Percentiles rank a stretch among this genome's conserved stretches.
phyloP scores from a whole-genome alignment of 2,888 invertebrate genomes.

The Sericinus montela region DNA sequence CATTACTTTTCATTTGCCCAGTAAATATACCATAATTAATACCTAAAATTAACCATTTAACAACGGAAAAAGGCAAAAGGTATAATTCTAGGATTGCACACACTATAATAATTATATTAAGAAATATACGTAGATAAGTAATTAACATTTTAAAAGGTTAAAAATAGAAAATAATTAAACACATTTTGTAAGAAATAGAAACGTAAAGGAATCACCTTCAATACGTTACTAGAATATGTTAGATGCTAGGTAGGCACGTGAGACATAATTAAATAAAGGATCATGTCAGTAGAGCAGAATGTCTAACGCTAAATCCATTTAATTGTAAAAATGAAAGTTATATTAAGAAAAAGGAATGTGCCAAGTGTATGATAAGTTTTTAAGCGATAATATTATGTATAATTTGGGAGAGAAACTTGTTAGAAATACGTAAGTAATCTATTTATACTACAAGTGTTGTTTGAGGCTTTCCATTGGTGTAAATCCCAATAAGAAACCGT shows the following conservation, averaged over 20 bases:
- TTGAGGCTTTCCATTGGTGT: no score
- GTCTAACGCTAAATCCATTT: neutral
- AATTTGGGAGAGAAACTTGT: no score
- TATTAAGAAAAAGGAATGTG: no score
- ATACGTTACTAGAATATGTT: constrained; percentile 5
- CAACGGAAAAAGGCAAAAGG: constrained; percentile 41
- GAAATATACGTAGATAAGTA: constrained; percentile 28
- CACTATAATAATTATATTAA: constrained; percentile 39
- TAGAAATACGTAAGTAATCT: no score
- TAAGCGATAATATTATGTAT: no score
- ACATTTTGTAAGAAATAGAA: constrained; percentile 4
- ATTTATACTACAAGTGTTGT: no score
- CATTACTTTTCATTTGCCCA: constrained; percentile 7
- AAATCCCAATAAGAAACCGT: no score
- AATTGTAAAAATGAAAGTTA: neutral
- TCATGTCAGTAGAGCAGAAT: constrained; percentile 1
- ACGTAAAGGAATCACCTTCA: constrained; percentile 9
- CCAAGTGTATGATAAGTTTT: no score
- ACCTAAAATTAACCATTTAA: constrained; percentile 48
- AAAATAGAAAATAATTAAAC: neutral
- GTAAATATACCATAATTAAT: constrained; percentile 39
- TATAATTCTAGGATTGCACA: constrained; percentile 47
- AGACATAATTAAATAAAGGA: constrained; percentile 16
- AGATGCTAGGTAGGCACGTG: constrained; percentile 2
- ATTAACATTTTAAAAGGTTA: constrained; percentile 27